These are phyloP conservation scores for Glareola pratincola DNA, from an alignment of 2,113 vertebrate species.

Conservation along the genomic window DNA sequence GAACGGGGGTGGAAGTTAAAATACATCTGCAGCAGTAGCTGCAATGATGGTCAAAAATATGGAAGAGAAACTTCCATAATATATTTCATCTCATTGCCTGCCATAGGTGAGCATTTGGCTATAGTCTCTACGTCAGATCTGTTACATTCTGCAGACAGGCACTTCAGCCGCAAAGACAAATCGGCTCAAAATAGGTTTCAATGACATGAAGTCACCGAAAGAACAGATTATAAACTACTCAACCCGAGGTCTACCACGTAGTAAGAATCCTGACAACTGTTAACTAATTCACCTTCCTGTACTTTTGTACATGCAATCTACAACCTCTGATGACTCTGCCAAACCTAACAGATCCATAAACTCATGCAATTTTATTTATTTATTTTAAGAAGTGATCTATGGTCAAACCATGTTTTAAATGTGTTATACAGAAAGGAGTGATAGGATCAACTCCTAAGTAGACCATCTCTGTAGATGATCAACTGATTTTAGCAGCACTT, in stretches of 20 bases:
- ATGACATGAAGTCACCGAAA: neutral
- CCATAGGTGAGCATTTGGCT: neutral
- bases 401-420: neutral
- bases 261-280: neutral
- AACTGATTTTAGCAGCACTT: neutral
- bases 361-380: neutral
- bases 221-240: neutral
- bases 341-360: neutral
- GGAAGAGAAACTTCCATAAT: neutral
- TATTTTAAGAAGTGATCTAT: neutral
- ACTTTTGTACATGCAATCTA: accelerated
- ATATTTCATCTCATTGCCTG: neutral
- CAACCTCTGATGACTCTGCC: neutral
- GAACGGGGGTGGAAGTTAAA: neutral
- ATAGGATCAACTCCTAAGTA: neutral
- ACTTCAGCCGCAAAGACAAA: neutral
- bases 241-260: neutral
- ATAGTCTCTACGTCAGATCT: neutral
- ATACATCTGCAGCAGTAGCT: neutral
- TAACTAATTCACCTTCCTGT: neutral
- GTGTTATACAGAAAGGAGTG: neutral
- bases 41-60: neutral
- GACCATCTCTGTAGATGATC: neutral
- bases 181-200: neutral
- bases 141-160: neutral